A percentile compares a stretch with the other conserved stretches of the same genome.
Evolutionary conservation across 2,113 vertebrate species (phyloP).

Genomic region (Diadophis punctatus): DNA sequence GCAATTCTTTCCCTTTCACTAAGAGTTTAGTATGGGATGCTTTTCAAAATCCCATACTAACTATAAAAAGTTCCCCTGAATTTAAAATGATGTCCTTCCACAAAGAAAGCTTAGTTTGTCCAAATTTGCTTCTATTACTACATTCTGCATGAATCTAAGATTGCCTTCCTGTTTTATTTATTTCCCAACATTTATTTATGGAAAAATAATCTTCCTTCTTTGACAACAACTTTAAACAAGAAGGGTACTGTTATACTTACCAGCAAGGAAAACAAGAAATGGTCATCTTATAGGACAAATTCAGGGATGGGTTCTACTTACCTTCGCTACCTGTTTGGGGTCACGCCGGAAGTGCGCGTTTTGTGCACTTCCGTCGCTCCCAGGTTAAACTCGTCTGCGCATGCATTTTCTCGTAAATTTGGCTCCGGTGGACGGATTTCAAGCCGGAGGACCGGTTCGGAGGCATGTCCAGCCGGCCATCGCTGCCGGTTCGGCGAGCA

Average conservation of each 20-base stretch:
- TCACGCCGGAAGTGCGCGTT: too few species aligned
- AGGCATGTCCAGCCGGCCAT: too few species aligned
- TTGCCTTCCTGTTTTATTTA: background rate
- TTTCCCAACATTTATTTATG: background rate
- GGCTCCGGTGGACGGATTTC: too few species aligned
- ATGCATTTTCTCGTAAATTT: too few species aligned
- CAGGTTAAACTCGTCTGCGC: too few species aligned
- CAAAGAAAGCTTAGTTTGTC: background rate
- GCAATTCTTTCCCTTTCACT: slow-evolving; percentile 5
- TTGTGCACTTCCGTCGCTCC: too few species aligned
- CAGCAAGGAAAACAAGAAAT: background rate
- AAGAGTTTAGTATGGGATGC: background rate
- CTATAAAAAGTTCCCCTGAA: background rate
- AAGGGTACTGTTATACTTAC: background rate
- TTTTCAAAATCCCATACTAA: background rate
- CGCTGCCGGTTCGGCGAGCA: too few species aligned
- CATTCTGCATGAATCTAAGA: background rate
- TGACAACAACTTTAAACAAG: background rate
- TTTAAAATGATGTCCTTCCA: background rate
- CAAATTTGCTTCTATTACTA: background rate
- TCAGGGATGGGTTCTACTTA: too few species aligned
- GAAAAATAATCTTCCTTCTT: background rate
- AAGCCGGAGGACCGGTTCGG: too few species aligned
- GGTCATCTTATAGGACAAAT: background rate
- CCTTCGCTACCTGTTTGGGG: too few species aligned